These are phyloP conservation scores for Ligdia adustata DNA, from an alignment of 2,888 invertebrate genomes.

Conservation along the genomic window DNA sequence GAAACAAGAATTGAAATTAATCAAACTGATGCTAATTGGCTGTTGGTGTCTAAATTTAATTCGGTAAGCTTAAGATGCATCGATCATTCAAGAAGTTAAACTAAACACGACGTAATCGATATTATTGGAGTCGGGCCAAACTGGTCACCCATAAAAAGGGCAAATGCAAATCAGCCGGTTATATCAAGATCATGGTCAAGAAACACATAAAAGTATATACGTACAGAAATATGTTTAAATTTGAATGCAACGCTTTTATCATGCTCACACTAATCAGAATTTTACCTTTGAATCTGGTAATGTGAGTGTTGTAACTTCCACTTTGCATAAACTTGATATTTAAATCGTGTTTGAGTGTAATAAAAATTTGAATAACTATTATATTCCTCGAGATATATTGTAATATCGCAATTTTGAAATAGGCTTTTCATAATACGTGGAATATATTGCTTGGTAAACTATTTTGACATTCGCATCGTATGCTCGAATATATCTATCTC, in stretches of 20 bases:
- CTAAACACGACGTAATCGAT: constrained; percentile 21
- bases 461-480: constrained; percentile 16
- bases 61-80: background rate
- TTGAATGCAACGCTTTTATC: constrained; percentile 30
- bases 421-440: constrained; percentile 29
- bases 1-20: constrained; percentile 14
- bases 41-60: too few species aligned
- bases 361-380: constrained; percentile 43
- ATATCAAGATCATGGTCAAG: constrained; percentile 40
- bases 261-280: constrained; percentile 25
- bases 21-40: background rate
- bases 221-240: constrained; percentile 24
- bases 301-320: constrained; percentile 38
- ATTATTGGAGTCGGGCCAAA: constrained; percentile 21
- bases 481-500: constrained; percentile 1
- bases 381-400: constrained; percentile 34
- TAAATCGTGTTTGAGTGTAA: constrained; percentile 33
- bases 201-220: constrained; percentile 28
- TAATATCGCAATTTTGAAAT: constrained; percentile 35
- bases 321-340: constrained; percentile 41
- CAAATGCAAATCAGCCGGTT: constrained; percentile 30
- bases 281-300: constrained; percentile 29
- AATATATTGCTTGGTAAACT: constrained; percentile 14
- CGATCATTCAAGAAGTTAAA: constrained; percentile 13
- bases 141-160: constrained; percentile 30